Conservation (phyloP, 2,797 vertebrate species). For the Sebastes miniatus region DNA sequence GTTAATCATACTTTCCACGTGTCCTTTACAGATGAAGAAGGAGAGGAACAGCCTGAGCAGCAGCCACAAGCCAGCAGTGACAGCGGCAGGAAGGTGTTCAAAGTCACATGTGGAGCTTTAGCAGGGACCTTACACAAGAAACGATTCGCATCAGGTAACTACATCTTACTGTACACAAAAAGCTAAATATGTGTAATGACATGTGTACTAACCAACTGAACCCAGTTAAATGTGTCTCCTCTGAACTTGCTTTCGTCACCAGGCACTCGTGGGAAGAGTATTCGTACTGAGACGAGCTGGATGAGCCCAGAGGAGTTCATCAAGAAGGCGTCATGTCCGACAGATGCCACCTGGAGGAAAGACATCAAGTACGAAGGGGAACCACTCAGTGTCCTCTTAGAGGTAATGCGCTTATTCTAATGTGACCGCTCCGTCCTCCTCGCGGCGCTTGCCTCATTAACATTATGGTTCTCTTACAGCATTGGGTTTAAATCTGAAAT, state of each 20-base stretch:
- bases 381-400: constrained; percentile 52
- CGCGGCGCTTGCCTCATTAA: no score
- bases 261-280: constrained; percentile 71
- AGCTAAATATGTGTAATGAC: background rate
- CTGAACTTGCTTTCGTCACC: background rate
- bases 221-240: background rate
- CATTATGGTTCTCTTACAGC: no score
- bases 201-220: background rate
- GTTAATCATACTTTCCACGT: background rate
- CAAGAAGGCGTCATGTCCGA: background rate
- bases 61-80: background rate
- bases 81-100: constrained; percentile 6
- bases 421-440: no score
- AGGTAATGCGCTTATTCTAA: constrained; percentile 70
- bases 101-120: constrained; percentile 57
- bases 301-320: constrained; percentile 72
- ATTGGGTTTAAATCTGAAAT: no score
- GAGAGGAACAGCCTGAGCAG: background rate
- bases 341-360: constrained; percentile 60
- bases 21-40: constrained; percentile 14
- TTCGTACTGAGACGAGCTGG: constrained; percentile 75
- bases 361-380: constrained; percentile 67
- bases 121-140: constrained; percentile 49
- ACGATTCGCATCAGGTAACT: constrained; percentile 73
- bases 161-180: background rate